A percentile compares a stretch with the other conserved stretches of the same genome.
Conservation (phyloP, 2,888 invertebrate species). For the Drosophila anceps region DNA sequence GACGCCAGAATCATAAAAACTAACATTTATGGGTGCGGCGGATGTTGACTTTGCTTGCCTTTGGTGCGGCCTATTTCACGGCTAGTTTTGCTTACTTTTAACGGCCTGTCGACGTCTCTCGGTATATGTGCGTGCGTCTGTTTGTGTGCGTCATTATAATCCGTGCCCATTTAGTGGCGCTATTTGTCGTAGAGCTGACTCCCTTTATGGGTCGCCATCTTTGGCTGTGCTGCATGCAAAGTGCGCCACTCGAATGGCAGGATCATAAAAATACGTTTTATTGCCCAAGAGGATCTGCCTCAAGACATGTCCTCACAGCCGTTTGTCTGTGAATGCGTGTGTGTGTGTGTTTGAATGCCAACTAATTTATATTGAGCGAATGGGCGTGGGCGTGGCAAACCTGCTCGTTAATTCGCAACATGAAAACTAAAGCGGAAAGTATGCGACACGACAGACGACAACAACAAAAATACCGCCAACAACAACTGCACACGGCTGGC, state of each 20-base stretch:
- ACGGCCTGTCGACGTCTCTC: constrained; percentile 40
- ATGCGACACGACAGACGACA: constrained; percentile 45
- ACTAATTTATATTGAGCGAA: constrained; percentile 61
- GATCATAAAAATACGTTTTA: constrained; percentile 80
- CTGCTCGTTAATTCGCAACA: constrained; percentile 77
- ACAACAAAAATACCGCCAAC: constrained; percentile 18
- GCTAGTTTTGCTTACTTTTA: constrained; percentile 76
- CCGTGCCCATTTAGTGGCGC: constrained; percentile 78
- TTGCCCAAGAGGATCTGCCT: constrained; percentile 70
- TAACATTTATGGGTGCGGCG: constrained; percentile 73
- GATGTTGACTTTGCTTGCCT: constrained; percentile 54
- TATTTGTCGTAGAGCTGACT: constrained; percentile 75
- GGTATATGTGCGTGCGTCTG: constrained; percentile 15
- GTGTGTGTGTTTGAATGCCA: constrained; percentile 41
- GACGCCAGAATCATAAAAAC: constrained; percentile 63
- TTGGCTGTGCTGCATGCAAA: constrained; percentile 68
- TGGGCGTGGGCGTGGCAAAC: constrained; percentile 43
- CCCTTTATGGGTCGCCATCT: constrained; percentile 69
- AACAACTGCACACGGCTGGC: constrained; percentile 36
- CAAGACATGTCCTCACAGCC: constrained; percentile 63
- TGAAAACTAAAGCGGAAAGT: constrained; percentile 78
- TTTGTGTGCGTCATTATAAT: constrained; percentile 73
- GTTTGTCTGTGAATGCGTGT: constrained; percentile 34
- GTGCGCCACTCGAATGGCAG: constrained; percentile 69
- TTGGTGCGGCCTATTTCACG: constrained; percentile 61